These are phyloP conservation scores for Octopus sinensis DNA, from an alignment of 1,140 invertebrate species.

Conservation along the genomic window DNA sequence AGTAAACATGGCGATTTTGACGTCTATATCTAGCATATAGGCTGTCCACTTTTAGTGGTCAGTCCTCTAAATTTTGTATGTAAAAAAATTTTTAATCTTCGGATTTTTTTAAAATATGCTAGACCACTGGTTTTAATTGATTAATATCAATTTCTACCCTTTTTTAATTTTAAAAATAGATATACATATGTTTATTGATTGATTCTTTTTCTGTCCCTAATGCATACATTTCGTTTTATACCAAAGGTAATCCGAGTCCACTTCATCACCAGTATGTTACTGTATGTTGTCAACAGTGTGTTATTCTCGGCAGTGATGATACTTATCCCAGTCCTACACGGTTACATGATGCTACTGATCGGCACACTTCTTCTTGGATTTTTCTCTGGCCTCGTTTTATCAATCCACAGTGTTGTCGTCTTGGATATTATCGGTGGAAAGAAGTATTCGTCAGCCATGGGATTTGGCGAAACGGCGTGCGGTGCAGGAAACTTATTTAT, in stretches of 20 bases:
- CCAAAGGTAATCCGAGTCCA: neutral
- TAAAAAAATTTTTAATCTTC: no score
- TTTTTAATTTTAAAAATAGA: no score
- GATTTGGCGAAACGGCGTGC: neutral
- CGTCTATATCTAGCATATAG: no score
- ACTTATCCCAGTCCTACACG: neutral
- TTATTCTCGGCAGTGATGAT: neutral
- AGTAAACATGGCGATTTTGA: no score
- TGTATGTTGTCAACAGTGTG: neutral
- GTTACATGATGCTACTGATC: neutral
- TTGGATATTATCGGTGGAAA: neutral
- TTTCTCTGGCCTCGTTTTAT: neutral
- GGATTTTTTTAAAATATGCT: no score
- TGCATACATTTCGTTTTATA: neutral
- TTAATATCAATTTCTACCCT: no score
- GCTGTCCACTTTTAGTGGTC: no score
- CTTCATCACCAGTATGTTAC: neutral
- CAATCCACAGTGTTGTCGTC: neutral
- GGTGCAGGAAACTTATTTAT: neutral
- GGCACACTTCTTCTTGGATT: neutral
- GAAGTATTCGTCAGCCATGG: neutral
- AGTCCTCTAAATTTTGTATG: no score
- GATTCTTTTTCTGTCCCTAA: neutral
- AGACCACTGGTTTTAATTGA: no score
- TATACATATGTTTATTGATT: neutral